Conservation (phyloP, 2,113 vertebrate species). For the Argyrosomus japonicus region DNA sequence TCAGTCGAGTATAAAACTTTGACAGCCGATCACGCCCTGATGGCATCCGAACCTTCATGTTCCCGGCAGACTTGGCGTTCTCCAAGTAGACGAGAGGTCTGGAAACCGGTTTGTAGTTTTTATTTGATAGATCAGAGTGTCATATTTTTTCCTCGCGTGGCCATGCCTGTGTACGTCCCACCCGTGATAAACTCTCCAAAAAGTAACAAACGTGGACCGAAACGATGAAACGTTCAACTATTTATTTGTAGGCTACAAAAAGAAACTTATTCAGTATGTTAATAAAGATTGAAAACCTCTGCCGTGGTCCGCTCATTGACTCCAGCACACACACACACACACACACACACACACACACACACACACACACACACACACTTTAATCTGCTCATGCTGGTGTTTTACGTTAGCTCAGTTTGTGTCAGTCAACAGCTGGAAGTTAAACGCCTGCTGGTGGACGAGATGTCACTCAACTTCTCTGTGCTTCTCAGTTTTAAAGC, state of each 20-base stretch:
- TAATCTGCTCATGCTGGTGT: neutral
- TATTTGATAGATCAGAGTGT: neutral
- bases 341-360: neutral
- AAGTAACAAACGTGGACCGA: conserved; percentile 38
- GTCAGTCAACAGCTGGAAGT: neutral
- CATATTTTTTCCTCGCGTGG: conserved; percentile 1
- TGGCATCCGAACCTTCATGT: neutral
- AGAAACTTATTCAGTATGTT: conserved; percentile 68
- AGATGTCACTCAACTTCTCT: neutral
- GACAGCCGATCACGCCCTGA: neutral
- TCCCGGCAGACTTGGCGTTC: conserved; percentile 31
- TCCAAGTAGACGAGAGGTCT: neutral
- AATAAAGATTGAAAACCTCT: conserved; percentile 77
- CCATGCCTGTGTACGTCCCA: conserved; percentile 19
- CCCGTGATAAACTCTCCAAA: conserved; percentile 23
- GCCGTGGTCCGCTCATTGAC: conserved; percentile 5
- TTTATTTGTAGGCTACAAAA: conserved; percentile 82
- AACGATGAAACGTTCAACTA: conserved; percentile 56
- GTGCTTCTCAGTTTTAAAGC: neutral
- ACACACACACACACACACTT: neutral
- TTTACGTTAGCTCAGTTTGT: neutral
- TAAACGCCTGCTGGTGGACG: fast-evolving
- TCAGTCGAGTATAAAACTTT: neutral
- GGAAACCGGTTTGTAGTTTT: neutral
- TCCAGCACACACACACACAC: neutral